A percentile compares a stretch with the other conserved stretches of the same genome.
Conservation (phyloP, 2,797 vertebrate genomes). For the Antrozous pallidus region DNA sequence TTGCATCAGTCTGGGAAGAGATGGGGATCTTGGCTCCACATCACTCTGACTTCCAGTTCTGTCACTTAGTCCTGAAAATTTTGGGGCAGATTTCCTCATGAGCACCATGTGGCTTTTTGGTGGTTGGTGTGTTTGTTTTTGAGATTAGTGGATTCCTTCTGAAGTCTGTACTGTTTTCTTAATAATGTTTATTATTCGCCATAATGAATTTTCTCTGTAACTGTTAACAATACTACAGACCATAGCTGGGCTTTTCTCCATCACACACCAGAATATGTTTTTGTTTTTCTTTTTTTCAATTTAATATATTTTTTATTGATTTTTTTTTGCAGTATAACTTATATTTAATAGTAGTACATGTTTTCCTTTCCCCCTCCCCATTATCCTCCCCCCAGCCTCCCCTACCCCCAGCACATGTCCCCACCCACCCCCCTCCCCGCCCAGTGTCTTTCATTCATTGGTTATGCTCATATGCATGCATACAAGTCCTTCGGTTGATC, state of each 20-base stretch:
- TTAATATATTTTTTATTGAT: no score
- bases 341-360: no score
- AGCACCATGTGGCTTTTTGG: background rate
- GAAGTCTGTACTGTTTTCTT: background rate
- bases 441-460: no score
- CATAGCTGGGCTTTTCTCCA: background rate
- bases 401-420: no score
- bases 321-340: no score
- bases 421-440: no score
- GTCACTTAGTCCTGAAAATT: background rate
- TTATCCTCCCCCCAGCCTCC: no score
- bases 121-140: background rate
- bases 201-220: background rate
- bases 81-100: background rate
- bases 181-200: background rate
- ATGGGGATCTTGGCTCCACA: background rate
- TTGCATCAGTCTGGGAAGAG: background rate
- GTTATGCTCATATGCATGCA: no score
- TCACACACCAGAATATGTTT: background rate
- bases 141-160: background rate
- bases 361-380: no score
- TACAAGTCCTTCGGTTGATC: no score
- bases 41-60: background rate
- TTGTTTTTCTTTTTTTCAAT: no score
- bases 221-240: background rate